Conservation (phyloP, 2,113 vertebrate genomes). For the Elephas maximus region DNA sequence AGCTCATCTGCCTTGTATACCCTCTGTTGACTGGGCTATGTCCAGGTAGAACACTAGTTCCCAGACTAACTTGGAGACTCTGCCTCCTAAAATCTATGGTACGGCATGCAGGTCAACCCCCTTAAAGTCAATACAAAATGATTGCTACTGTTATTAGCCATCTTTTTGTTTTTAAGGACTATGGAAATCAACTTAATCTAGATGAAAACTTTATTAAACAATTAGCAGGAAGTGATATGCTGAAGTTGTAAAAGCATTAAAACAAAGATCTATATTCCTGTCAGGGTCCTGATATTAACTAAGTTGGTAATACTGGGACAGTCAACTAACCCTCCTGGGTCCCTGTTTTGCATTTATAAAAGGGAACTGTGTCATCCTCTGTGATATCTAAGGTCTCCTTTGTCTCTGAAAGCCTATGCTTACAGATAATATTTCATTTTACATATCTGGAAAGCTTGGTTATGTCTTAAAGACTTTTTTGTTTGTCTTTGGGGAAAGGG, state of each 20-base stretch:
- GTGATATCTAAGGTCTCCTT: not conserved
- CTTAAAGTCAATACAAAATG: not conserved
- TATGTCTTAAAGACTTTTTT: slow-evolving; percentile 25
- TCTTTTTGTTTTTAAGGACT: not conserved
- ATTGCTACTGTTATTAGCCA: not conserved
- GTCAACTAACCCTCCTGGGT: not conserved
- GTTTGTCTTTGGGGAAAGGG: not conserved
- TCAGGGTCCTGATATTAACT: not conserved
- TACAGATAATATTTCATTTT: slow-evolving; percentile 17
- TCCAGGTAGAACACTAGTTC: not conserved
- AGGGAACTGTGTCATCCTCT: not conserved
- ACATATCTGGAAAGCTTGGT: slow-evolving; percentile 8
- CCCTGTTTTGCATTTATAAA: slow-evolving; percentile 3
- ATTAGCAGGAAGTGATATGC: not conserved
- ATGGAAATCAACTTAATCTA: not conserved
- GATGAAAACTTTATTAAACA: not conserved
- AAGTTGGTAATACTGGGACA: not conserved
- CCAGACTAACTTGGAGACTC: not conserved
- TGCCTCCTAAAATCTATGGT: not conserved
- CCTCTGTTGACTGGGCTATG: not conserved
- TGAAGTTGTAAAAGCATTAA: not conserved
- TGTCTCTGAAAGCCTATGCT: slow-evolving; percentile 27
- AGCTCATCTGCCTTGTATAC: not conserved
- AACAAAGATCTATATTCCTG: not conserved
- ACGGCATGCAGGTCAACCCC: not conserved